A percentile compares a stretch with the other conserved stretches of the same genome.
Evolutionary conservation across 23 tunicate genomes (phyloP).

Genomic region (Corella eumyota): DNA sequence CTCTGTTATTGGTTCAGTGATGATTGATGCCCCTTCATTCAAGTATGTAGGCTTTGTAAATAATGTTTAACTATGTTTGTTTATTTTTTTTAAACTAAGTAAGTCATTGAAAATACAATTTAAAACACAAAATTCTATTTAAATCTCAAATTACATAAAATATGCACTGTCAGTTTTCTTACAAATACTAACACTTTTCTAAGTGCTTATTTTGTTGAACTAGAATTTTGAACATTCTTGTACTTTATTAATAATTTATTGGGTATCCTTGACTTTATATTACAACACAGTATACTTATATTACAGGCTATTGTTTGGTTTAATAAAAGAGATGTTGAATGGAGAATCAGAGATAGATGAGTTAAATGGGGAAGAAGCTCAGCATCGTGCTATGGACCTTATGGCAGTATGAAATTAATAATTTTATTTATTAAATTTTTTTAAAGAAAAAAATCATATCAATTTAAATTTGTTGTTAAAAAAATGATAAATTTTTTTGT

Average conservation of each 20-base stretch:
- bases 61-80: no score
- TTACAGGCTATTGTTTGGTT: constrained; percentile 32
- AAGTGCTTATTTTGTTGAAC: no score
- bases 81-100: no score
- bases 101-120: no score
- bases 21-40: constrained; percentile 51
- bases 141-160: no score
- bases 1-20: constrained; percentile 52
- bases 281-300: neutral
- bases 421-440: no score
- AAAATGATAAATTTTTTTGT: neutral
- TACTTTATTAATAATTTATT: neutral
- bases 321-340: constrained; percentile 44
- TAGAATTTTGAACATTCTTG: neutral
- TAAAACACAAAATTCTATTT: no score
- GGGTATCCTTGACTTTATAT: no score
- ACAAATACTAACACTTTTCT: no score
- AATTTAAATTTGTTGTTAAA: neutral
- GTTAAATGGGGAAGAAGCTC: constrained; percentile 19
- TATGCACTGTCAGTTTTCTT: no score
- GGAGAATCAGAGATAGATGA: constrained; percentile 54
- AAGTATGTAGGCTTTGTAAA: no score
- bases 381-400: constrained; percentile 44
- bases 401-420: constrained; percentile 21
- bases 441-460: neutral